These are phyloP conservation scores for Lordiphosa stackelbergi DNA, from an alignment of 1,140 invertebrate species.

Conservation along the genomic window DNA sequence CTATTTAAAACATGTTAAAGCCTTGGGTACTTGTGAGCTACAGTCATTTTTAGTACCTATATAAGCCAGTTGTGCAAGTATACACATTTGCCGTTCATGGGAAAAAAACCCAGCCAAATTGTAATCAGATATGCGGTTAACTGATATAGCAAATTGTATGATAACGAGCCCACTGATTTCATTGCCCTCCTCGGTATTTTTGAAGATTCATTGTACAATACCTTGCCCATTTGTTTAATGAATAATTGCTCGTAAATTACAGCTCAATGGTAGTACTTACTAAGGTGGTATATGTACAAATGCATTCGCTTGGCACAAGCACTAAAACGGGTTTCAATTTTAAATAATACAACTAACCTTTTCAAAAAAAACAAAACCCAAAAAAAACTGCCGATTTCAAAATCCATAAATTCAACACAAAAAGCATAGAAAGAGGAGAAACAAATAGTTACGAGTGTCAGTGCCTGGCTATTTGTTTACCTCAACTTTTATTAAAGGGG, in stretches of 20 bases:
- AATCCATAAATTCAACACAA: slow-evolving; percentile 42
- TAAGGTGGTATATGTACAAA: slow-evolving; percentile 19
- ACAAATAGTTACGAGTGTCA: slow-evolving; percentile 44
- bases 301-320: slow-evolving; percentile 31
- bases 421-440: slow-evolving; percentile 25
- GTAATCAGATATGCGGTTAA: too few species aligned
- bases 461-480: slow-evolving; percentile 35
- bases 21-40: too few species aligned
- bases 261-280: slow-evolving; percentile 20
- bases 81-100: too few species aligned
- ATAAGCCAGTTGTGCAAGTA: too few species aligned
- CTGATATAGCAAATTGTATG: too few species aligned
- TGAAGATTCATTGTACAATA: slow-evolving; percentile 6
- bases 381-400: slow-evolving; percentile 33
- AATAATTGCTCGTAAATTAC: slow-evolving; percentile 13
- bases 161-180: too few species aligned
- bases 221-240: slow-evolving; percentile 3
- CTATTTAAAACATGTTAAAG: too few species aligned
- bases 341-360: slow-evolving; percentile 58
- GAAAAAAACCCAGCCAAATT: too few species aligned
- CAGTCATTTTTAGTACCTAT: too few species aligned
- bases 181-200: background rate
- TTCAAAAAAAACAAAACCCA: slow-evolving; percentile 28
- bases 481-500: slow-evolving; percentile 35
- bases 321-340: slow-evolving; percentile 52